Percentiles rank a stretch among this genome's conserved stretches.
Conservation (phyloP, 1,140 invertebrate species). For the Brachionus rotundiformis region DNA sequence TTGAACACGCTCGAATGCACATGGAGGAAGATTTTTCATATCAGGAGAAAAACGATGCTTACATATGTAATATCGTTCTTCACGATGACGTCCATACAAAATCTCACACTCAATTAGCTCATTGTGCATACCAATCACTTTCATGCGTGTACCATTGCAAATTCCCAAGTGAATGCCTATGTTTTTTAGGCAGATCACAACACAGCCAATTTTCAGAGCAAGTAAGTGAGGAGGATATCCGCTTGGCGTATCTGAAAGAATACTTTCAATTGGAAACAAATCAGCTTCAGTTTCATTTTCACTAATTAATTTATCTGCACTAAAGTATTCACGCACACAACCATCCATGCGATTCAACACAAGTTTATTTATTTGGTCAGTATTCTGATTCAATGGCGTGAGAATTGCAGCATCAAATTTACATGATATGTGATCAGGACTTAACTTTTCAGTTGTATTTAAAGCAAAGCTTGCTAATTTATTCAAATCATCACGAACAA, state of each 20-base stretch:
- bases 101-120: conserved; percentile 54
- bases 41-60: conserved; percentile 50
- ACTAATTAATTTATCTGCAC: conserved; percentile 53
- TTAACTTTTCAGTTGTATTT: not conserved
- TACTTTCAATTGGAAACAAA: conserved; percentile 58
- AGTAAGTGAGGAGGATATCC: conserved; percentile 62
- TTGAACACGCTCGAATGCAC: conserved; percentile 65
- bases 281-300: conserved; percentile 54
- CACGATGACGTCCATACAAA: conserved; percentile 39
- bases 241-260: conserved; percentile 58
- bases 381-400: not conserved
- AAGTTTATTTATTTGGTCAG: not conserved
- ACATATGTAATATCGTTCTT: conserved; percentile 54
- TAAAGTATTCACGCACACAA: not conserved
- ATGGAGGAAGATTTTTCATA: conserved; percentile 52
- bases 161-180: conserved; percentile 56
- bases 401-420: too few relatives aligned
- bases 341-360: not conserved
- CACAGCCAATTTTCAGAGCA: conserved; percentile 58
- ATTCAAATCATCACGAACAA: not conserved
- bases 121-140: conserved; percentile 54
- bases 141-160: conserved; percentile 62
- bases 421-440: not conserved
- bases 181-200: conserved; percentile 63
- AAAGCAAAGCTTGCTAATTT: not conserved